A percentile compares a stretch with the other conserved stretches of the same genome.
phyloP scores from a whole-genome alignment of 2,113 vertebrate genomes.

The Ammodytes marinus region DNA sequence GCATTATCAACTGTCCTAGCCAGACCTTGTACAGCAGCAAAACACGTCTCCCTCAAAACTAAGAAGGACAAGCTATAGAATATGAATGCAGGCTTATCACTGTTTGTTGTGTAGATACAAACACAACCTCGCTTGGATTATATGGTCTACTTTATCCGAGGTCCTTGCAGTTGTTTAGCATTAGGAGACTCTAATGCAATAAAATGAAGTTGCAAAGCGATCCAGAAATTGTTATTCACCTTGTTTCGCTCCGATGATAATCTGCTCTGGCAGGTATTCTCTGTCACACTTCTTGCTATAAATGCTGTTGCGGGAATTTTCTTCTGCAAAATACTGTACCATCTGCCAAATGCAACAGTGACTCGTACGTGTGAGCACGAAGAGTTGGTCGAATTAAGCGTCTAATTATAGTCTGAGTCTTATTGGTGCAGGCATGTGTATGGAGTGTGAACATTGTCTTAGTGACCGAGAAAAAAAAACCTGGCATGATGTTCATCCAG shows the following conservation, averaged over 20 bases:
- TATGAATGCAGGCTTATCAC: conserved; percentile 9
- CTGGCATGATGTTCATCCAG: neutral
- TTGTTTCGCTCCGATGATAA: conserved; percentile 34
- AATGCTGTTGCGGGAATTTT: conserved; percentile 31
- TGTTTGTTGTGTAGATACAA: conserved; percentile 13
- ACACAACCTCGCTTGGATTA: neutral
- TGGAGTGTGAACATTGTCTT: neutral
- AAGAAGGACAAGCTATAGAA: neutral
- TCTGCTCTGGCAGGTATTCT: conserved; percentile 48
- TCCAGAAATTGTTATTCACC: conserved; percentile 17
- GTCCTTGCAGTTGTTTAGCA: conserved; percentile 30
- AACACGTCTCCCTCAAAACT: neutral
- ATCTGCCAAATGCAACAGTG: conserved; percentile 43
- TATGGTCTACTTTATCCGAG: neutral
- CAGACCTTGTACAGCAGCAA: neutral
- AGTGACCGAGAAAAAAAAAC: neutral
- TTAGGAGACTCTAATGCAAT: conserved; percentile 39
- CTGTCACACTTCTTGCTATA: conserved; percentile 30
- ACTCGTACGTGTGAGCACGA: neutral
- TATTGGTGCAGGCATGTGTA: conserved; percentile 1
- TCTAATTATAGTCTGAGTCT: conserved; percentile 15
- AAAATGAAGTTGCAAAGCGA: conserved; percentile 32
- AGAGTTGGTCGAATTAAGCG: conserved; percentile 22
- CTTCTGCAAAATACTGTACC: conserved; percentile 39
- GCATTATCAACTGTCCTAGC: conserved; percentile 14